A percentile compares a stretch with the other conserved stretches of the same genome.
Evolutionary conservation across 2,888 invertebrate genomes (phyloP).

Genomic region (Patella caerulea): DNA sequence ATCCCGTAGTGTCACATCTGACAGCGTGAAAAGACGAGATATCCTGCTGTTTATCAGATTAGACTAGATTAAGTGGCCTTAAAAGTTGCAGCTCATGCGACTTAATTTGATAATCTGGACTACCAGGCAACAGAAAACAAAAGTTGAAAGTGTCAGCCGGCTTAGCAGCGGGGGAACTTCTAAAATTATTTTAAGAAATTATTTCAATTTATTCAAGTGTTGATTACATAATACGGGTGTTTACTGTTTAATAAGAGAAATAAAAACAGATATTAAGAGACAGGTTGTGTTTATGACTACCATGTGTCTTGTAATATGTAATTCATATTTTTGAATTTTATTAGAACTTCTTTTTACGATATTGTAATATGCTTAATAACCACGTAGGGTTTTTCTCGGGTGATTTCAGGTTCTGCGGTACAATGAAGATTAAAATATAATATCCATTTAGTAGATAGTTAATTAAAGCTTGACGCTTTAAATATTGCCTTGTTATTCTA

Average conservation of each 20-base stretch:
- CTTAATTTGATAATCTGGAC: neutral
- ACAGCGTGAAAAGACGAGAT: neutral
- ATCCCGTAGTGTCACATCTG: neutral
- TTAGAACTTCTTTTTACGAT: too few species aligned
- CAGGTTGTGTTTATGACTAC: neutral
- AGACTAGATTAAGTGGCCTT: neutral
- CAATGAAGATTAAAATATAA: too few species aligned
- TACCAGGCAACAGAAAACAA: neutral
- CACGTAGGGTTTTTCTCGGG: too few species aligned
- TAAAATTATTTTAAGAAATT: conserved; percentile 8
- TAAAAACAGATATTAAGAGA: neutral
- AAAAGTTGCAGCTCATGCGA: neutral
- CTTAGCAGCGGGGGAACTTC: neutral
- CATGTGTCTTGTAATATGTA: too few species aligned
- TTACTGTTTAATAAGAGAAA: neutral
- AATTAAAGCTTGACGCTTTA: too few species aligned
- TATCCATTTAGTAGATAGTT: too few species aligned
- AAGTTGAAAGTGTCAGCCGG: conserved; percentile 2
- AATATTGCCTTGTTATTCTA: too few species aligned
- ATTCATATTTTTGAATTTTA: too few species aligned
- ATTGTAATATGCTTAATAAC: too few species aligned
- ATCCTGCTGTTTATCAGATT: conserved; percentile 1
- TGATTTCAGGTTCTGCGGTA: too few species aligned
- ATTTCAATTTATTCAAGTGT: conserved; percentile 5
- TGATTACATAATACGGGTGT: neutral